Base-by-base conservation (phyloP, 2,797 vertebrate species). In the Picus viridis region DNA sequence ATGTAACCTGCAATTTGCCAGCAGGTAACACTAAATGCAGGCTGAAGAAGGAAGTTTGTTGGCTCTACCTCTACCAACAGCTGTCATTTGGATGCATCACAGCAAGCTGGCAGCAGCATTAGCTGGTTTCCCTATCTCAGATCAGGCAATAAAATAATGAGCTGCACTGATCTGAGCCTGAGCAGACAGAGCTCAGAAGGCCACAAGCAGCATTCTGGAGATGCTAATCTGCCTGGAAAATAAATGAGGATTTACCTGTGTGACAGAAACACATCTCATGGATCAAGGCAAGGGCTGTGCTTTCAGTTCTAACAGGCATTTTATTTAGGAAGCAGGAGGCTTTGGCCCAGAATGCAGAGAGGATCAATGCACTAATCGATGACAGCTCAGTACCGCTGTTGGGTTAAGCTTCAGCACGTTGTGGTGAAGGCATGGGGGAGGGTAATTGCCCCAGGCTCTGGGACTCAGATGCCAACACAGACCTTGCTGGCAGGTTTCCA, bases 401-500 rank as follows among this genome's bases (percentile, higher is more conserved):
- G 53, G 67, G 75, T 93, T 75, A 87, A 88, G 72, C 43, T 83
- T 67, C 89, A 89, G 65, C 45, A 43, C 36, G 67, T 88, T 56
- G 62, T 3, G 3, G 29, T 10, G 47, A 65, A 83, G 36, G 54
- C 36, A 62, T 14, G 12, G 10, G 24, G 30, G 62, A 65, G 17
- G 30, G 16, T n/a, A 79, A 39, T 54, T 90, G 61, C 74, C 70
- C 11, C 4, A 54, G 54, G 34, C 56, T 70, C 49, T 18, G 45
- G 73, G 32, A 68, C 29, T 73, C 6, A 0, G 27, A 47, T 29
- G 54, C 62, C 69, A 84, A 45, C 27, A 23, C 47, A 88, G 58
- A 54, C 56, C 62, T 56, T 32, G 36, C 69, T 74, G 36, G 32
- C 18, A 82, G 17, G 24, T 74, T 93, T 63, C 58, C 34, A 68